Base-by-base conservation (phyloP, 2,888 invertebrate species). In the Prosapia bicincta region DNA sequence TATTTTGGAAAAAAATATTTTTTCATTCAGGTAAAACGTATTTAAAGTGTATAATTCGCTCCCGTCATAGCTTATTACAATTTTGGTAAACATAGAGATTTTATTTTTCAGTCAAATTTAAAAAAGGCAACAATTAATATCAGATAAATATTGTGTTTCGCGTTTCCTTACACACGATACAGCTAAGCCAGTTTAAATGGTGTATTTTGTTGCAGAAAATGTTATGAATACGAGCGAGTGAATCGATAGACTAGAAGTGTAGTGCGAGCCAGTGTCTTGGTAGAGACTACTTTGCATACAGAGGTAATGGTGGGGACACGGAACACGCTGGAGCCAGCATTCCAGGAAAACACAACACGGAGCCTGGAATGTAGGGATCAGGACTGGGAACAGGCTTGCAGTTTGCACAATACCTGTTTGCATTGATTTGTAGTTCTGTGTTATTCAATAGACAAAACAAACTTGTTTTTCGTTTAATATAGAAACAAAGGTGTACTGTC, bases 281-380 rank as follows among this genome's bases (percentile, higher is more conserved):
- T 26, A 69, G 26, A 69, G 23, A 74, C 74, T 74, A 43, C 69
- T 74, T 74, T 69, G 74, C 74, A 74, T 74, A 74, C 67, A 73
- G 68, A 38, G 54, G 43, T 5, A 66, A 65, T 26, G 71, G 71
- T 15, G 43, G 71, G 71, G 71, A 43, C 43, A 10, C 1, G 13
- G 43, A 69, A 68, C 68, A 68, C 69, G 43, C 54, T 69, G 68
- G 74, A 26, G 28, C 69, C 69, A 38, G 69, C 74, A 74, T 74
- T 74, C 74, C 74, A 6, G 74, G 74, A 74, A 74, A 74, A 69
- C 74, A 69, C 43, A 69, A 74, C 74, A 74, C 54, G 74, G 54
- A 69, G 74, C 54, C 74, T 54, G 74, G 74, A 74, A 74, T 74
- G 74, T 43, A 68, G 68, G 74, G 74, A 72, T 26, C 71, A 71